Base-by-base conservation (phyloP, 1,140 invertebrate species). In the Papilio polyxenes region DNA sequence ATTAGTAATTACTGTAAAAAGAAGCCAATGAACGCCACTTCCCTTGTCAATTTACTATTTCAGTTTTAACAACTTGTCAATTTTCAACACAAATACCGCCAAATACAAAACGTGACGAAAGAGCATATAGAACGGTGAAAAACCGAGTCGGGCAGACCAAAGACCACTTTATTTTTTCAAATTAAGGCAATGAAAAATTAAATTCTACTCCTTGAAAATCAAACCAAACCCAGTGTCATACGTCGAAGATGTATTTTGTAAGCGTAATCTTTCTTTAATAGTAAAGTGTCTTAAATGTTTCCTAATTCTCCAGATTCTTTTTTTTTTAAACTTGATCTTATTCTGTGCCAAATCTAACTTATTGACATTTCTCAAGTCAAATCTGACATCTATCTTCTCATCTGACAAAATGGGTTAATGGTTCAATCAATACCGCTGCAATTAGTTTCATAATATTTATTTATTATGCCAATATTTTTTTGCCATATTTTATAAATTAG, bases 401-500 rank as follows among this genome's bases (percentile, higher is more conserved):
- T 44, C 40, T 15, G 15, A 5, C 51, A 53, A 53, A 53, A 53
- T 53, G 51, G 51, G 51, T 53, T 53, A 53, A 53, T 15, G 15
- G 51, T 13, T 53, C 51, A 53, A 53, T 53, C 51, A 53, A 17
- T 53, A 15, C 51, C 51, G 15, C 17, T 53, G 51, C 51, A 53
- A 6, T 53, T 53, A 53, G 15, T 20, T 59, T 59, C 8, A 20
- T 9, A 59, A 20, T n/a, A 9, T 20, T 7, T n/a, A 59, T 20
- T n/a, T 51, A 51, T 62, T 69, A 37, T 72, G 65, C 37, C 8
- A 62, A 69, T 49, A 81, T 31, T 76, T 82, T 53, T 81, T 75
- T 75, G 37, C 62, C 62, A 80, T 59, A 49, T 74, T 44, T 48
- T 75, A 65, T n/a, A 75, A 75, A 48, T 77, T 83, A 69, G 51